A percentile compares a stretch with the other conserved stretches of the same genome.
Evolutionary conservation across 1,140 invertebrate species (phyloP).

Genomic region (Lordiphosa clarofinis): DNA sequence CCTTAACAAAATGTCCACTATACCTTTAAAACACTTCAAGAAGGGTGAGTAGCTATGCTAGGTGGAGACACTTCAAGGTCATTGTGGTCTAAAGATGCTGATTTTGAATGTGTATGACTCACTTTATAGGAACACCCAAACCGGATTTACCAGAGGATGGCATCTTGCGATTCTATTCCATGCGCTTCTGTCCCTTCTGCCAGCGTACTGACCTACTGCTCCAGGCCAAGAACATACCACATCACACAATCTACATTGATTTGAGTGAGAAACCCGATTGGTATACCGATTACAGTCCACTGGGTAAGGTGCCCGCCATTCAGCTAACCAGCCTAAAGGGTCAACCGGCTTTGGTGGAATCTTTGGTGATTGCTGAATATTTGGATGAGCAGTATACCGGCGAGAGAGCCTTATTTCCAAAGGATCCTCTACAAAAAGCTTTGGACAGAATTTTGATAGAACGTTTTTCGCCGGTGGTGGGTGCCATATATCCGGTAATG

Average conservation of each 20-base stretch:
- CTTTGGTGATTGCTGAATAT: slow-evolving; percentile 91
- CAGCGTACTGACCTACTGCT: slow-evolving; percentile 91
- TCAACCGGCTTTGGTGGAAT: slow-evolving; percentile 86
- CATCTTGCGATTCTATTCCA: slow-evolving; percentile 90
- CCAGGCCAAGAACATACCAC: slow-evolving; percentile 90
- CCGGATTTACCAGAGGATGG: slow-evolving; percentile 83
- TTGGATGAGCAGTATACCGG: slow-evolving; percentile 88
- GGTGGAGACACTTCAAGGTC: slow-evolving; percentile 20
- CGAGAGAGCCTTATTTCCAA: slow-evolving; percentile 83
- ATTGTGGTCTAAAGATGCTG: slow-evolving; percentile 9
- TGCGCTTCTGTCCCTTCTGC: slow-evolving; percentile 94
- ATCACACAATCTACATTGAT: slow-evolving; percentile 92
- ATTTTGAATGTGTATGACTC: slow-evolving; percentile 25
- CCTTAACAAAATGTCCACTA: slow-evolving; percentile 23
- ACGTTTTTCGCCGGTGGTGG: slow-evolving; percentile 80
- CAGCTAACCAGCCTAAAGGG: slow-evolving; percentile 84
- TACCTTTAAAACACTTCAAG: slow-evolving; percentile 61
- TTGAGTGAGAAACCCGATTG: slow-evolving; percentile 93
- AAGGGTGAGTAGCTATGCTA: slow-evolving; percentile 36
- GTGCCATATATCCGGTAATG: slow-evolving; percentile 63
- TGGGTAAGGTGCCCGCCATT: slow-evolving; percentile 90
- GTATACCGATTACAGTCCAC: slow-evolving; percentile 84
- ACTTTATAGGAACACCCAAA: slow-evolving; percentile 82
- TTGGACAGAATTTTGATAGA: slow-evolving; percentile 90
- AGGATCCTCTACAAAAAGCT: slow-evolving; percentile 87